Base-by-base conservation (phyloP, 2,888 invertebrate genomes). In the Cheiracanthium punctorium region DNA sequence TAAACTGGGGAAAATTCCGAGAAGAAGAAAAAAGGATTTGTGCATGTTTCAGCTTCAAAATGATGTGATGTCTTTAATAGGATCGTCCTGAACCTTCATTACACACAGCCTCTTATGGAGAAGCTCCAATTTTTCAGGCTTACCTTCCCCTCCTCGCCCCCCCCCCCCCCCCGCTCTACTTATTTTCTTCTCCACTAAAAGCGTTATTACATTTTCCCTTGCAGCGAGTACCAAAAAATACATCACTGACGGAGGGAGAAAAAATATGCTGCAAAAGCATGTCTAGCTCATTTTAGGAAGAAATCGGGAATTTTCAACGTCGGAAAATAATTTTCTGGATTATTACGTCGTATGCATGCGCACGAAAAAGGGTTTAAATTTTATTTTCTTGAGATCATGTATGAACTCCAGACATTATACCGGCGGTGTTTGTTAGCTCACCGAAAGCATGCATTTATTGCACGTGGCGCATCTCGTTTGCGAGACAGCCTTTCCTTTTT, bases 301-400 rank as follows among this genome's bases (percentile, higher is more conserved):
- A 24, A 58, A 58, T 58, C 58, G 58, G 72, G 77, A 84, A 73
- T 77, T 77, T 76, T 82, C 71, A 58, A 76, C 76, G 58, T 65
- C 72, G 82, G 82, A 80, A 84, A 80, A 81, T 77, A 77, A 84
- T 84, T 84, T 84, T 84, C 82, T 77, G 77, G 77, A 84, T 84
- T 84, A 84, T 84, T 84, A 84, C 82, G 41, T 30, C 30, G 58
- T 76, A 77, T n/a, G 72, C 65, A 67, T 71, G 72, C 72, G 75
- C 33, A 77, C 24, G 76, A 52, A 29, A n/a, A n/a, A 73, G 73
- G 30, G 73, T 52, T 73, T 52, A 72, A 72, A 43, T 72, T 72
- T 48, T 43, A 37, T 72, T 32, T 67, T 67, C n/a, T 17, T 4
- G 33, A 48, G 58, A 58, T 58, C 58, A 24, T 58, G 24, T 58